Evolutionary conservation across 2,113 vertebrate genomes (phyloP).

Genomic region (Indicator indicator): DNA sequence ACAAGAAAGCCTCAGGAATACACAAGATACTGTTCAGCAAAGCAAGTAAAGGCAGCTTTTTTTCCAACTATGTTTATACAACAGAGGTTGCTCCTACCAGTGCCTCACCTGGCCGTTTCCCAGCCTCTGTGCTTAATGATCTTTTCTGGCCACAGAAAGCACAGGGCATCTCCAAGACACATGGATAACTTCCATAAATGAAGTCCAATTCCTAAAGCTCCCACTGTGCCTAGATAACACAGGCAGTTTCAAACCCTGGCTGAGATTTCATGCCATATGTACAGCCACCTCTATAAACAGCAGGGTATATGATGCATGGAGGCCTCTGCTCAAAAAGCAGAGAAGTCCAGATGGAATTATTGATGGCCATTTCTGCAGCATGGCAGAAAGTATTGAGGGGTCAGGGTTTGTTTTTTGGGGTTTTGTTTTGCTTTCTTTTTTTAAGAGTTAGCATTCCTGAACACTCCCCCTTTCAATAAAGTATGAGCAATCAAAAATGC

Average conservation of each 20-base stretch:
- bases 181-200: conserved; percentile 14
- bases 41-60: background rate
- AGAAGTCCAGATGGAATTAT: conserved; percentile 46
- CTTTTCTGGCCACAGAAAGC: conserved; percentile 22
- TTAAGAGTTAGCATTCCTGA: background rate
- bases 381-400: background rate
- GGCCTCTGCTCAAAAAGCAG: conserved; percentile 27
- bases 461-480: background rate
- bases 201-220: conserved; percentile 16
- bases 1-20: background rate
- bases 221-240: background rate
- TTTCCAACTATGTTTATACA: background rate
- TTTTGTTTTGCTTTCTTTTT: background rate
- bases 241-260: conserved; percentile 29
- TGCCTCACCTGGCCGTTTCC: background rate
- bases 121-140: background rate
- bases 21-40: background rate
- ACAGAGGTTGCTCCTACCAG: background rate
- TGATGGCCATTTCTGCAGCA: conserved; percentile 19
- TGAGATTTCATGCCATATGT: conserved; percentile 51
- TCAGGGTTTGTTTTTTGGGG: background rate
- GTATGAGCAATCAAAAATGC: background rate
- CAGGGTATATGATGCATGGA: conserved; percentile 33
- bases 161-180: conserved; percentile 17
- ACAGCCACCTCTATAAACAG: conserved; percentile 34